Conservation (phyloP, 2,113 vertebrate species). For the Melierax canorus region DNA sequence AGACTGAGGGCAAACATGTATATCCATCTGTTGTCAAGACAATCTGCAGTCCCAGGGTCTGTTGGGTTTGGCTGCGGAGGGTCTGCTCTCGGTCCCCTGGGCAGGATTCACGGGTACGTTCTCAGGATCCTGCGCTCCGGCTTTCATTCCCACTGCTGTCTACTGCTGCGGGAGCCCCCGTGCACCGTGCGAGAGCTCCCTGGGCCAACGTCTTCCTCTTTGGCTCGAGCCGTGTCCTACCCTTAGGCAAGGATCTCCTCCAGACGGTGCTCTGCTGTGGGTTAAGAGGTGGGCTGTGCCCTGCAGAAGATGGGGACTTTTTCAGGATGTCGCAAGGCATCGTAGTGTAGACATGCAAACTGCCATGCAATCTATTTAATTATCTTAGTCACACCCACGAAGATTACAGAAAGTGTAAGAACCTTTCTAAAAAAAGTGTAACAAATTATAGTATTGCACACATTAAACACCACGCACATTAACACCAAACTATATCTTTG, state of each 20-base stretch:
- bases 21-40: slow-evolving; percentile 26
- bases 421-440: neutral
- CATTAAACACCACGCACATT: neutral
- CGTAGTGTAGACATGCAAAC: fast-evolving
- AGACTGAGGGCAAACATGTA: slow-evolving; percentile 31
- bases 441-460: neutral
- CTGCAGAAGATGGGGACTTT: neutral
- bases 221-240: neutral
- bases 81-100: neutral
- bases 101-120: neutral
- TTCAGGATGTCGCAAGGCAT: neutral
- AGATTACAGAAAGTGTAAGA: neutral
- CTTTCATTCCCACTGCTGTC: neutral
- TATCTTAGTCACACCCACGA: neutral
- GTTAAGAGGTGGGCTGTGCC: neutral
- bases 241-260: neutral
- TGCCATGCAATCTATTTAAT: neutral
- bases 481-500: neutral
- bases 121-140: neutral
- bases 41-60: neutral
- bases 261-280: neutral
- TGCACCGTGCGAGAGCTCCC: neutral
- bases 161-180: neutral
- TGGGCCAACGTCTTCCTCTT: neutral
- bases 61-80: neutral